These are phyloP conservation scores for Isoperla grammatica DNA, from an alignment of 2,888 invertebrate genomes.

Conservation along the genomic window DNA sequence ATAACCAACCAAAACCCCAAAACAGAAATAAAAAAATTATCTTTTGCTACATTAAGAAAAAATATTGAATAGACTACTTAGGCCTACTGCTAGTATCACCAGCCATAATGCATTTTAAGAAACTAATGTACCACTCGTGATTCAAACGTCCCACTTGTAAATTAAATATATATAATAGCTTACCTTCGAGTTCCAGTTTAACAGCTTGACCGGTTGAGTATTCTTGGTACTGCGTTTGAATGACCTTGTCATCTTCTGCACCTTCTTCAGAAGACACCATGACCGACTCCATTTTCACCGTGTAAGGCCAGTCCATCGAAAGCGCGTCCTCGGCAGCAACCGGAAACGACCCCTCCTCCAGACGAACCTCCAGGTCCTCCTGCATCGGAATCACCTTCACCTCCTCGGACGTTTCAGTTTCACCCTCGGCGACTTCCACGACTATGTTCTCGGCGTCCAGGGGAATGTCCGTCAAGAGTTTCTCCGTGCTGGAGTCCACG, in stretches of 20 bases:
- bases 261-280: conserved; percentile 40
- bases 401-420: conserved; percentile 40
- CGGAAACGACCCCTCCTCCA: conserved; percentile 48
- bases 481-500: conserved; percentile 48
- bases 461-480: conserved; percentile 42
- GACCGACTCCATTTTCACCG: conserved; percentile 46
- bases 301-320: conserved; percentile 43
- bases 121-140: no score
- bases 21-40: no score
- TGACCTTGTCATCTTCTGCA: conserved; percentile 35
- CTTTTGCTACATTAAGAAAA: no score
- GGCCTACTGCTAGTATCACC: no score
- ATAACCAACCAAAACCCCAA: no score
- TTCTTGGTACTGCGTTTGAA: conserved; percentile 36
- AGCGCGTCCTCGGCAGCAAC: conserved; percentile 35
- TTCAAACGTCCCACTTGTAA: no score
- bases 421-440: conserved; percentile 36
- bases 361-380: conserved; percentile 54
- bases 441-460: conserved; percentile 39
- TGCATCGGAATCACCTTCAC: conserved; percentile 48
- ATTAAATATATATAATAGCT: no score
- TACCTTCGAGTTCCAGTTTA: conserved; percentile 50
- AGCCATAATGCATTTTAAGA: no score
- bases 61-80: no score
- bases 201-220: conserved; percentile 44